Evolutionary conservation across 2,797 vertebrate species (phyloP).

Genomic region (Melopsittacus undulatus): DNA sequence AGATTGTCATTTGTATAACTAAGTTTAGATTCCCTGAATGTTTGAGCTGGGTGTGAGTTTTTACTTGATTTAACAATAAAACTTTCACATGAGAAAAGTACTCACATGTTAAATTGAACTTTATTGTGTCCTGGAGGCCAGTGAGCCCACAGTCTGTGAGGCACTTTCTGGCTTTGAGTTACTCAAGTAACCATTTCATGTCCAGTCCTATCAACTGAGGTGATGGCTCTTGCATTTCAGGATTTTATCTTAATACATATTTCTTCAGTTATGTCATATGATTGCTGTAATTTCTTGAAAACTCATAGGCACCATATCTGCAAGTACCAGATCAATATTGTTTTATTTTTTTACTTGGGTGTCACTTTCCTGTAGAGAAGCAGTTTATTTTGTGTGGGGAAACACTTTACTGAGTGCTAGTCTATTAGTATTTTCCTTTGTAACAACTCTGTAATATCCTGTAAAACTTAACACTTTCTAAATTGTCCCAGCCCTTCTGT

Average conservation of each 20-base stretch:
- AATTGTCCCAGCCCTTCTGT: background rate
- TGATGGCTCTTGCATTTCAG: background rate
- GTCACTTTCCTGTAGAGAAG: background rate
- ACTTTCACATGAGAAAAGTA: background rate
- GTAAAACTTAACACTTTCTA: background rate
- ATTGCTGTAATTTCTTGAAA: background rate
- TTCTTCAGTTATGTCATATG: background rate
- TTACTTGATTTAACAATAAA: background rate
- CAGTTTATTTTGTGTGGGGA: background rate
- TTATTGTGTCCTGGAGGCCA: background rate
- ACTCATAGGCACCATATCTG: background rate
- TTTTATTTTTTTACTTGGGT: background rate
- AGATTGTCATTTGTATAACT: background rate
- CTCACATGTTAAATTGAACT: background rate
- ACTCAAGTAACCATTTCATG: background rate
- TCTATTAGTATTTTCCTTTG: background rate
- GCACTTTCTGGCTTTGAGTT: background rate
- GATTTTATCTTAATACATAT: background rate
- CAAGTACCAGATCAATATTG: background rate
- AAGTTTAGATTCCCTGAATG: background rate
- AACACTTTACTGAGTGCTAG: background rate
- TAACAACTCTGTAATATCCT: background rate
- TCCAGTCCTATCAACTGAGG: background rate
- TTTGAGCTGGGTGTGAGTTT: background rate
- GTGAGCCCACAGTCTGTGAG: background rate